phyloP scores from a whole-genome alignment of 2,888 invertebrate genomes.

The Elysia crispata region DNA sequence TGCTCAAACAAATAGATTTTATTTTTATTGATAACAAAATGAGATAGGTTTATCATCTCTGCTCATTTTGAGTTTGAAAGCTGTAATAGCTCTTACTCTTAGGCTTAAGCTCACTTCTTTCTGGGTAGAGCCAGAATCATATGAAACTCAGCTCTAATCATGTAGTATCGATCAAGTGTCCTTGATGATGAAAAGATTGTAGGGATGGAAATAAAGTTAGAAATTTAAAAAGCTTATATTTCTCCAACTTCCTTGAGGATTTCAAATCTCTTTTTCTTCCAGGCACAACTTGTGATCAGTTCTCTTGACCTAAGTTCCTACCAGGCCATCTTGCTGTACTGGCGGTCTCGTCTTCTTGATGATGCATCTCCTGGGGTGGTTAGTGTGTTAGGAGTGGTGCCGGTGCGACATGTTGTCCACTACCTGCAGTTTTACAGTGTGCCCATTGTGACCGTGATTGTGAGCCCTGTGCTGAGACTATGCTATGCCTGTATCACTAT shows the following conservation, averaged over 20 bases:
- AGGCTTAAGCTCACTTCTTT: no score
- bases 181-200: no score
- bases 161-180: no score
- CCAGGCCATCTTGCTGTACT: conserved; percentile 65
- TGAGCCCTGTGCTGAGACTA: conserved; percentile 70
- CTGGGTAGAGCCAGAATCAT: no score
- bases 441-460: conserved; percentile 69
- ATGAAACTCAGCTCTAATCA: no score
- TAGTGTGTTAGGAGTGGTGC: conserved; percentile 65
- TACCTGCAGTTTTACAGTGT: conserved; percentile 75
- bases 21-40: no score
- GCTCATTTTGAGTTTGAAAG: no score
- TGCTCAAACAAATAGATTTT: no score
- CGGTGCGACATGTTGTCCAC: conserved; percentile 68
- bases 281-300: conserved; percentile 65
- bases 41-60: no score
- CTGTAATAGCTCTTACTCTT: no score
- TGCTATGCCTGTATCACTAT: conserved; percentile 64
- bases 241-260: background rate
- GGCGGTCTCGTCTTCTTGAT: conserved; percentile 69
- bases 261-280: conserved; percentile 45
- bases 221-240: no score
- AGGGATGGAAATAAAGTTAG: no score
- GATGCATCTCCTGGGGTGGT: conserved; percentile 66
- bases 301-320: conserved; percentile 60